phyloP scores from a whole-genome alignment of 2,113 vertebrate genomes.

The Albula glossodonta region DNA sequence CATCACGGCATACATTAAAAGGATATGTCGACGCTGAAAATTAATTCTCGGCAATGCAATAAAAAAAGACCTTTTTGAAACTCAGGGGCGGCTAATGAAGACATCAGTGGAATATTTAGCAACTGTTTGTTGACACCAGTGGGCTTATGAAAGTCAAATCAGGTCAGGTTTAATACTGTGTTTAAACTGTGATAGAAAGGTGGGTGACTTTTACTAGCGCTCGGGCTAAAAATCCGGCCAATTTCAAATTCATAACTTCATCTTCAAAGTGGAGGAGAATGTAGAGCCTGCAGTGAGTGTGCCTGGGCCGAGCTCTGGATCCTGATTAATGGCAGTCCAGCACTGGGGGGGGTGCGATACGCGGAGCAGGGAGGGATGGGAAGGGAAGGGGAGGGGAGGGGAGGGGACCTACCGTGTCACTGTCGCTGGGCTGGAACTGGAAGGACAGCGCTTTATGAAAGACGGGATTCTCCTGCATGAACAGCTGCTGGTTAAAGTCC shows the following conservation, averaged over 20 bases:
- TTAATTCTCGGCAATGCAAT: neutral
- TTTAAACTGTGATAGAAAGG: neutral
- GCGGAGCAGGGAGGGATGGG: neutral
- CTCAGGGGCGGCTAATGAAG: neutral
- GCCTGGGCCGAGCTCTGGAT: too few species aligned
- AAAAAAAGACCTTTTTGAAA: neutral
- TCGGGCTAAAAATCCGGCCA: neutral
- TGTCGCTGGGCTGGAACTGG: constrained; percentile 95
- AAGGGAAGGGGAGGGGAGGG: neutral
- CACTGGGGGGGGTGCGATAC: neutral
- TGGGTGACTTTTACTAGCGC: neutral
- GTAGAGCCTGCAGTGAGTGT: too few species aligned
- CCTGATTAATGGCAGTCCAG: neutral
- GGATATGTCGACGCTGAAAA: neutral
- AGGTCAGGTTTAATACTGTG: neutral
- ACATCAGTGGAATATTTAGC: neutral
- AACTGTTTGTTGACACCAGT: neutral
- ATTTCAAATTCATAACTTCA: neutral
- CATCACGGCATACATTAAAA: neutral
- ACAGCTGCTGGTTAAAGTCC: constrained; percentile 94
- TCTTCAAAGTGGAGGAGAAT: neutral
- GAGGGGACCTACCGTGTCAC: constrained; percentile 81
- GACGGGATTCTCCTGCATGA: constrained; percentile 89
- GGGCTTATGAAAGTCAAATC: neutral
- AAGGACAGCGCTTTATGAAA: constrained; percentile 93